Evolutionary conservation across 1,140 invertebrate species (phyloP).

Genomic region (Catajapyx aquilonaris): DNA sequence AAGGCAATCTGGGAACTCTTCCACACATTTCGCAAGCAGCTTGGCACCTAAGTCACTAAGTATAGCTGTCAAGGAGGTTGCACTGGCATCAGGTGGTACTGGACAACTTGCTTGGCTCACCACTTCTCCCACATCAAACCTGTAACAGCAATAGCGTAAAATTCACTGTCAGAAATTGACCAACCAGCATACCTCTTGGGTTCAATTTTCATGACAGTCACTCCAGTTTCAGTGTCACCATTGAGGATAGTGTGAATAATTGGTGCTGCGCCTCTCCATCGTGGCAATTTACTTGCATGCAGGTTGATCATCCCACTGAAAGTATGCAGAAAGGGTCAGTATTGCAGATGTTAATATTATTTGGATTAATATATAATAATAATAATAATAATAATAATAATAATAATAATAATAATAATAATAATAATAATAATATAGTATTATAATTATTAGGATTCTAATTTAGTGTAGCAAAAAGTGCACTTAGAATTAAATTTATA

Average conservation of each 20-base stretch:
- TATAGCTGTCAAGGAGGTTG: conserved; percentile 38
- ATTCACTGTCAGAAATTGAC: conserved; percentile 2
- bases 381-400: conserved; percentile 5
- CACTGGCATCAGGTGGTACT: conserved; percentile 35
- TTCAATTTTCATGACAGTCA: conserved; percentile 73
- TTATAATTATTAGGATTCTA: neutral
- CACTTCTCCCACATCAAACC: conserved; percentile 74
- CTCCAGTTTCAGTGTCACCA: conserved; percentile 60
- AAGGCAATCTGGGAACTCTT: conserved; percentile 33
- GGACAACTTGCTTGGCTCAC: conserved; percentile 36
- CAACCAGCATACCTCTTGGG: conserved; percentile 49
- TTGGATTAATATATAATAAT: conserved; percentile 11
- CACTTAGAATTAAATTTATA: neutral
- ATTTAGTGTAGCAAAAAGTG: neutral
- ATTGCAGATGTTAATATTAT: no score
- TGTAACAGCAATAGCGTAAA: conserved; percentile 11
- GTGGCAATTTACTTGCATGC: conserved; percentile 74
- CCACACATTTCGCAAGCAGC: conserved; percentile 38
- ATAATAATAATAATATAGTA: neutral
- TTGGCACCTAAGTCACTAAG: conserved; percentile 45
- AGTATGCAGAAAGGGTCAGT: no score
- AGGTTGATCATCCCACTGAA: conserved; percentile 76
- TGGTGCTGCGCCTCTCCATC: conserved; percentile 80
- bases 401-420: conserved; percentile 2
- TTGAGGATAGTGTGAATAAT: conserved; percentile 61